Conservation (phyloP, 2,113 vertebrate genomes). For the Corythornis vintsioides region DNA sequence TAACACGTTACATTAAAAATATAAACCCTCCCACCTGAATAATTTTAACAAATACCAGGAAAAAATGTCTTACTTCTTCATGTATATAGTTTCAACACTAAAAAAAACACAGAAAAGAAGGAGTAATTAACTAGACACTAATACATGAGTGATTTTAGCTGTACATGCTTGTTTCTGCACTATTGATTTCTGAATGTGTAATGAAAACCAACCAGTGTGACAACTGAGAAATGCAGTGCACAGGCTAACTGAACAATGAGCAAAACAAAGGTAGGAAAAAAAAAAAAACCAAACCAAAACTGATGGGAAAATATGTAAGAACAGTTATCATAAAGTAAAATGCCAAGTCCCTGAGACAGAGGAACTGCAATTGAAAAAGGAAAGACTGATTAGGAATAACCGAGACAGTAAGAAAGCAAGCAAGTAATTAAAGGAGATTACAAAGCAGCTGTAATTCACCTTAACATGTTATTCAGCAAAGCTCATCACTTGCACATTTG, state of each 20-base stretch:
- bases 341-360: slow-evolving; percentile 96
- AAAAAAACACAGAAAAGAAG: slow-evolving; percentile 82
- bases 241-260: not conserved
- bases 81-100: slow-evolving; percentile 86
- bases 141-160: not conserved
- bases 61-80: slow-evolving; percentile 89
- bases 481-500: not conserved
- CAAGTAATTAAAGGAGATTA: not conserved
- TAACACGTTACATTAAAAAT: slow-evolving; percentile 26
- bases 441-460: not conserved
- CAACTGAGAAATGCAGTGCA: slow-evolving; percentile 13
- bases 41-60: slow-evolving; percentile 48
- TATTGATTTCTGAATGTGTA: not conserved
- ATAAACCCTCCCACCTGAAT: slow-evolving; percentile 6
- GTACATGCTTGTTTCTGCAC: not conserved
- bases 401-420: slow-evolving; percentile 6
- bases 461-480: not conserved
- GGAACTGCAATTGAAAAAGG: slow-evolving; percentile 84
- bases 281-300: slow-evolving; percentile 35
- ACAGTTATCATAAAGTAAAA: slow-evolving; percentile 98
- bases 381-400: slow-evolving; percentile 62
- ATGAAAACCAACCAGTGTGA: not conserved
- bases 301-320: slow-evolving; percentile 83
- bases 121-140: slow-evolving; percentile 44
- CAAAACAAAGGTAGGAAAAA: not conserved